Percentiles rank a stretch among this genome's conserved stretches.
phyloP scores from a whole-genome alignment of 2,888 invertebrate species.

The Brachypalpus laphriformis region DNA sequence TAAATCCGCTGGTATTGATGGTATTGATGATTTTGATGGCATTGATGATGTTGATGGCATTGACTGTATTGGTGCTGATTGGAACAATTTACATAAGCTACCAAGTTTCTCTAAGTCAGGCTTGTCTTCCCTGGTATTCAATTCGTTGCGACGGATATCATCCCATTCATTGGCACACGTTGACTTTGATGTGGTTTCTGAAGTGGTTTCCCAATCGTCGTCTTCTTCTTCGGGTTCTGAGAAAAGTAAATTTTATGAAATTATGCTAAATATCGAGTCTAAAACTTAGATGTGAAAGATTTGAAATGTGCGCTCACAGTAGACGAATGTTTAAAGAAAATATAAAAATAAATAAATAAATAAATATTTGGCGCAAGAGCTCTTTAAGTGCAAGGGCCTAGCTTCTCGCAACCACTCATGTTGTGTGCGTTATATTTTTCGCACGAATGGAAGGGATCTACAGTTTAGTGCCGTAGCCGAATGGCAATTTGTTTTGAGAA shows the following conservation, averaged over 20 bases:
- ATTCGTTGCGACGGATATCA: slow-evolving; percentile 50
- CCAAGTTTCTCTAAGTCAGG: slow-evolving; percentile 50
- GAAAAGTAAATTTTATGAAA: not conserved
- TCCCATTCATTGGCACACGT: slow-evolving; percentile 52
- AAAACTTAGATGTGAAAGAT: no score
- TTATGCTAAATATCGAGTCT: no score
- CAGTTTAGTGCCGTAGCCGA: no score
- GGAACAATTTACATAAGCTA: not conserved
- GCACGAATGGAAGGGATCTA: no score
- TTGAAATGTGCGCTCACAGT: no score
- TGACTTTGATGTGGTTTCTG: not conserved
- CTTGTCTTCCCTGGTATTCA: slow-evolving; percentile 64
- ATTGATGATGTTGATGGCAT: not conserved
- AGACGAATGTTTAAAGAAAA: no score
- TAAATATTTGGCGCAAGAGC: no score
- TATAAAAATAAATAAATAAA: no score
- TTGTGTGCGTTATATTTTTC: no score
- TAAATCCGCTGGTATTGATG: slow-evolving; percentile 29
- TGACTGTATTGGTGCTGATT: not conserved
- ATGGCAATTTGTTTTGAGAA: no score
- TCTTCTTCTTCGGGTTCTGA: slow-evolving; percentile 73
- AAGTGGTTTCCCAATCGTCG: slow-evolving; percentile 52
- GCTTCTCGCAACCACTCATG: no score
- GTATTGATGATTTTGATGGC: not conserved
- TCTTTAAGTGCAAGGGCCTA: no score